Conservation (phyloP, 2,113 vertebrate genomes). For the Rhinolophus ferrumequinum region DNA sequence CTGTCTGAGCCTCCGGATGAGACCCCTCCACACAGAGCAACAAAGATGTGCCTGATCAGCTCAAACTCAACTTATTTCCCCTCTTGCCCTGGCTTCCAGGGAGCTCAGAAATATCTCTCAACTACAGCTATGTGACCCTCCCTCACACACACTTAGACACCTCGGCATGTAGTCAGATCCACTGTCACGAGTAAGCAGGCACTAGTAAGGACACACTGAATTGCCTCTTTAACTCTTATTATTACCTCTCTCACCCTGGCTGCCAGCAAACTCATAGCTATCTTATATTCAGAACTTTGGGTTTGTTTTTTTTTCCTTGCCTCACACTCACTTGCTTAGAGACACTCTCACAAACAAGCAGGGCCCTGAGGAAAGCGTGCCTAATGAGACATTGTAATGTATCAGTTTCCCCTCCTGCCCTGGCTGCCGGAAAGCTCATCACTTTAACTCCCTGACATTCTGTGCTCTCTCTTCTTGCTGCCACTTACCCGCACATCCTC, state of each 20-base stretch:
- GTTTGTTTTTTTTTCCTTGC: background rate
- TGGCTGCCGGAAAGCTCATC: background rate
- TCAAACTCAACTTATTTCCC: background rate
- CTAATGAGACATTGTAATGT: background rate
- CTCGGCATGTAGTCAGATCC: background rate
- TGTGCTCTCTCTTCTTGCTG: background rate
- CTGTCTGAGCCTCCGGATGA: background rate
- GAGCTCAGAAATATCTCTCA: background rate
- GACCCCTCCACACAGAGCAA: background rate
- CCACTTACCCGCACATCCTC: background rate
- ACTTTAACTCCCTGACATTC: background rate
- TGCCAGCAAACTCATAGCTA: background rate
- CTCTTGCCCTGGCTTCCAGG: background rate
- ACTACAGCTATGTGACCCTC: background rate
- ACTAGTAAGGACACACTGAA: background rate
- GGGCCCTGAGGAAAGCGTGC: background rate
- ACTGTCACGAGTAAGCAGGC: background rate
- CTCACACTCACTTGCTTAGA: background rate
- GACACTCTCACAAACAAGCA: background rate
- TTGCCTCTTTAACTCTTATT: background rate
- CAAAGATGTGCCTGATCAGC: background rate
- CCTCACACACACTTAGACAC: background rate
- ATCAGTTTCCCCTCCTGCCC: background rate
- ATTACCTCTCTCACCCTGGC: conserved; percentile 29
- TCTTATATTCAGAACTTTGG: background rate